Base-by-base conservation (phyloP, 2,113 vertebrate species). In the Mastomys coucha region DNA sequence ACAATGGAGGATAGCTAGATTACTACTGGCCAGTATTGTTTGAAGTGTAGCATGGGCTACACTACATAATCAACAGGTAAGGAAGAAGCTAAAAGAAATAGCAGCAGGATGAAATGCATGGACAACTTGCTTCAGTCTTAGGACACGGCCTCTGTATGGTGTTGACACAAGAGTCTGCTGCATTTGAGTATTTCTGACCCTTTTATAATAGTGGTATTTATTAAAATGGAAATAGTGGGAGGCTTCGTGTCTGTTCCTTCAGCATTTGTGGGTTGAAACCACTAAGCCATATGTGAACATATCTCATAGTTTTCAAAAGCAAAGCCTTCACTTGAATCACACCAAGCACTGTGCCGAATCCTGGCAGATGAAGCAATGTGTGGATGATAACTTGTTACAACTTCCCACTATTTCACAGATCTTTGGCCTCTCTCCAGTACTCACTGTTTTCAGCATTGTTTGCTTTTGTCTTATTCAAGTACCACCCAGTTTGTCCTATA, bases 161-260 rank as follows among this genome's bases (percentile, higher is more conserved):
- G 26, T 28, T 77, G 76, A 82, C 36, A 76, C 93, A 45, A 42
- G n/a, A 89, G 76, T 89, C 76, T 92, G 76, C 2, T 69, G 45
- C 77, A 53, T 75, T 88, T 80, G 67, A 88, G 76, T 39, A 51
- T 90, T 96, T 97, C 81, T 91, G 87, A 80, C 91, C 85, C 63
- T 96, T 95, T 92, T 89, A 60, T 97, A 96, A 96, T 89, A 94
- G 56, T 89, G 60, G 58, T 77, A 9, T 96, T 97, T 87, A 70
- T 97, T 96, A 97, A 45, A 45, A 45, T 45, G 45, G 45, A 7
- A 45, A 58, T 3, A 8, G 75, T 12, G n/a, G 51, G 63, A 70
- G 22, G 51, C 9, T 56, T 31, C 22, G 13, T 19, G 75, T 56
- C 26, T 45, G 36, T 42, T 31, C 8, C 7, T 76, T 67, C 45